Evolutionary conservation across 2,888 invertebrate species (phyloP).

Genomic region (Chloroclystis v-ata): DNA sequence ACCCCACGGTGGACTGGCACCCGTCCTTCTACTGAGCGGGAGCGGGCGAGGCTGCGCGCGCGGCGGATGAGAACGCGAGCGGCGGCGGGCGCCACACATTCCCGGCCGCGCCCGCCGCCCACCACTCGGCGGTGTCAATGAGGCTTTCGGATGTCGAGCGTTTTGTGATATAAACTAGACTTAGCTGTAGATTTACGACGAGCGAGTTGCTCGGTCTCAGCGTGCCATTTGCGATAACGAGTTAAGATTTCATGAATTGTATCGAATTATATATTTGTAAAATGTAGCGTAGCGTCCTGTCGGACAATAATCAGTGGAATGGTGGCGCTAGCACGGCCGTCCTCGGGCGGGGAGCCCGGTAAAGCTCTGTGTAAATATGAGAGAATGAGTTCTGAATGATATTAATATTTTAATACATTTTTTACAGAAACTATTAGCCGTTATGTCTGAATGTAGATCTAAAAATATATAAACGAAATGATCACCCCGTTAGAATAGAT

Average conservation of each 20-base stretch:
- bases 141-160: conserved; percentile 67
- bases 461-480: conserved; percentile 43
- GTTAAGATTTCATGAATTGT: conserved; percentile 49
- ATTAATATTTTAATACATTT: conserved; percentile 70
- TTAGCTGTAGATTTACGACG: conserved; percentile 60
- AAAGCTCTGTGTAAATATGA: conserved; percentile 47
- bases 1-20: conserved; percentile 74
- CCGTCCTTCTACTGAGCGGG: conserved; percentile 76
- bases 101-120: conserved; percentile 33
- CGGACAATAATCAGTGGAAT: conserved; percentile 55
- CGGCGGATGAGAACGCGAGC: conserved; percentile 30
- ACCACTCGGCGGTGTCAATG: conserved; percentile 42
- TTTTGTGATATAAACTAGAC: conserved; percentile 74
- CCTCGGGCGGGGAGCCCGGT: conserved; percentile 28
- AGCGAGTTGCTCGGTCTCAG: conserved; percentile 59
- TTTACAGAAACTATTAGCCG: conserved; percentile 60
- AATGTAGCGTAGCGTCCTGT: conserved; percentile 50
- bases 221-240: conserved; percentile 70
- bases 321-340: conserved; percentile 29
- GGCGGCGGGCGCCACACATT: conserved; percentile 44
- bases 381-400: conserved; percentile 70
- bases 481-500: conserved; percentile 45
- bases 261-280: conserved; percentile 48
- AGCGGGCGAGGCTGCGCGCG: conserved; percentile 30
- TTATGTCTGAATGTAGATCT: conserved; percentile 43